Evolutionary conservation across 2,797 vertebrate genomes (phyloP), one percentile per base, ranked within the genome.

Genomic region (Myiothlypis chrysogaster): DNA sequence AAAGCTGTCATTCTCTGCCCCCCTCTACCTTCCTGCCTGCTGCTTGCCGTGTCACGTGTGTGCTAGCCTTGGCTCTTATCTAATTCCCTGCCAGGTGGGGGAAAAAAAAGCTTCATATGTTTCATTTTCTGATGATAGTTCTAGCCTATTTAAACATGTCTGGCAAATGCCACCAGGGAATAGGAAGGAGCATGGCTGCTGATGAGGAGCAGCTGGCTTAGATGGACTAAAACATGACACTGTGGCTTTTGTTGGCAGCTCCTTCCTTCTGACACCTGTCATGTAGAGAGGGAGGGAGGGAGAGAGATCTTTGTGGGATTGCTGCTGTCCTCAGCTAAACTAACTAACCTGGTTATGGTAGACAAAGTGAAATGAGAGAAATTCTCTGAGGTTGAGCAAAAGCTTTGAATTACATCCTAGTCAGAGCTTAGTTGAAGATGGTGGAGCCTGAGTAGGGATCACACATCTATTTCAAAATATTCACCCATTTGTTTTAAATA

Each of bases 181-280:
- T 47, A 65, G 79, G 57, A 89, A 53, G 79, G 64, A 88, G 39
- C 25, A 5, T 91, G 73, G 61, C 90, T 91, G 81, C 64, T 64
- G 37, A 14, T 87, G 13, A 41, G 65, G 65, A 91, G 90, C 95
- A 96, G 91, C 91, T 94, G 95, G 72, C 32, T 69, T 91, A 56
- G 53, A 60, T 50, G 50, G 43, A 47, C 53, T 88, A 7, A 37
- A 50, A n/a, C 35, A 32, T 61, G 80, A 96, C 91, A 93, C 69
- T 94, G 90, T 47, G 89, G 83, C 91, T 94, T 95, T 94, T 94
- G 94, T 96, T 88, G 83, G 66, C 80, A 76, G 35, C 79, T 93
- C 35, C 46, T 83, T 93, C 69, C 46, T 83, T 94, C 87, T 90
- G 83, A 86, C 90, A 95, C 90, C 93, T 96, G 93, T 94, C 90